Base-by-base conservation (phyloP, 2,797 vertebrate species). In the Trachurus trachurus region DNA sequence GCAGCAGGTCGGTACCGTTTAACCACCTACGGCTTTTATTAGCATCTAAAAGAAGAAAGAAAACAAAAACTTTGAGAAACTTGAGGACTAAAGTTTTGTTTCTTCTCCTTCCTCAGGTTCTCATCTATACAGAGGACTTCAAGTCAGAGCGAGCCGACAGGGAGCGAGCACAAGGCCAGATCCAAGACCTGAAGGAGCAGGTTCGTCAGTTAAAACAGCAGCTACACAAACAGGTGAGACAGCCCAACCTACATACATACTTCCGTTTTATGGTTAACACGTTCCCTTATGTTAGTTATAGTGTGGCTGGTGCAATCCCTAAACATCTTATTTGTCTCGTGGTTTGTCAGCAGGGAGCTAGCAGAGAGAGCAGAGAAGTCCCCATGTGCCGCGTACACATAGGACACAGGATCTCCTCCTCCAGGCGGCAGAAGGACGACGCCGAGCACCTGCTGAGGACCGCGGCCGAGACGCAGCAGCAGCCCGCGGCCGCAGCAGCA, bases 121-220 rank as follows among this genome's bases (percentile, higher is more conserved):
- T 98, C 5, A 96, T 96, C 63, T 98, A 99, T 79, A 90, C 95
- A 37, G 97, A 99, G 0, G 98, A 99, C 87, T 99, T 99, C 76
- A 95, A 94, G 7, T 99, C 96, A 0, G 98, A 99, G 81, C 94
- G 98, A 58, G 94, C 95, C 0, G 98, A 99, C 88, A 92, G 98
- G 59, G 98, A 99, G 89, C 91, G 97, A 71, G 98, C 98, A 0
- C 98, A 99, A 75, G 92, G 95, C 56, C 93, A 94, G 83, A 96
- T 99, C 59, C 94, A 96, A 49, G 96, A 96, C 67, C 96, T 99
- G 49, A 94, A 97, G 82, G 95, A 96, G 49, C 93, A 97, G 85
- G 68, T 98, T 49, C 66, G 80, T 2, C 85, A 92, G 77, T 86
- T 98, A 52, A 96, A 96, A 74, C 90, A 93, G 56, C 95, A 96